phyloP scores from a whole-genome alignment of 2,888 invertebrate species.

The Drosophila mulleri region DNA sequence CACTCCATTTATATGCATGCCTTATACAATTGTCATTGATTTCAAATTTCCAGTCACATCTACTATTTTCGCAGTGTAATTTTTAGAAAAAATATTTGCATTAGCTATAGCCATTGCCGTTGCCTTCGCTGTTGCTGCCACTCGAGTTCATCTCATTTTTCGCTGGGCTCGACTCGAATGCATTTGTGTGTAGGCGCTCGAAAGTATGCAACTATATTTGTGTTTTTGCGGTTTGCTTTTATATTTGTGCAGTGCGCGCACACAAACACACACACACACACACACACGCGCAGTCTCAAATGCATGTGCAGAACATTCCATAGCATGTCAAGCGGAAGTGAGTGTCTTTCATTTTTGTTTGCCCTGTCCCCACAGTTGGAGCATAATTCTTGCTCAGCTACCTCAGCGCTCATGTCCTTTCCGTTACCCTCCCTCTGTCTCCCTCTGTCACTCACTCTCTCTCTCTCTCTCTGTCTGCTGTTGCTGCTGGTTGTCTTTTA shows the following conservation, averaged over 20 bases:
- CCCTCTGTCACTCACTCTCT: background rate
- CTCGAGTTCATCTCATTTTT: slow-evolving; percentile 49
- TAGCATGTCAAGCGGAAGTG: slow-evolving; percentile 80
- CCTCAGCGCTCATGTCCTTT: slow-evolving; percentile 24
- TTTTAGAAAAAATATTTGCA: slow-evolving; percentile 41
- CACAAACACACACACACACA: slow-evolving; percentile 16
- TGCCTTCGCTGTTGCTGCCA: slow-evolving; percentile 11
- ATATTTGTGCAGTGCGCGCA: slow-evolving; percentile 64
- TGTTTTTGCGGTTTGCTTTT: slow-evolving; percentile 75
- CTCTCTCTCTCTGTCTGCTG: background rate
- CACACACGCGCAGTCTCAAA: slow-evolving; percentile 52
- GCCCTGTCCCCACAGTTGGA: slow-evolving; percentile 43
- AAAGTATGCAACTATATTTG: slow-evolving; percentile 75
- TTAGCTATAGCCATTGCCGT: slow-evolving; percentile 11
- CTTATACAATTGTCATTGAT: no score
- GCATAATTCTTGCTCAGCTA: slow-evolving; percentile 36
- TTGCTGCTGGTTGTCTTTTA: slow-evolving; percentile 55
- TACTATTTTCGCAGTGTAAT: slow-evolving; percentile 30
- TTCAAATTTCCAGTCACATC: background rate
- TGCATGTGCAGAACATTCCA: slow-evolving; percentile 74
- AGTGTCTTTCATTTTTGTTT: slow-evolving; percentile 81
- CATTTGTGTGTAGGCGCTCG: slow-evolving; percentile 73
- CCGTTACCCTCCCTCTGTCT: background rate
- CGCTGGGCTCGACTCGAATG: slow-evolving; percentile 35
- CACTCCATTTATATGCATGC: no score